Evolutionary conservation across 2,888 invertebrate species (phyloP), one percentile per base, ranked within the genome.

Genomic region (Psylliodes chrysocephalus): DNA sequence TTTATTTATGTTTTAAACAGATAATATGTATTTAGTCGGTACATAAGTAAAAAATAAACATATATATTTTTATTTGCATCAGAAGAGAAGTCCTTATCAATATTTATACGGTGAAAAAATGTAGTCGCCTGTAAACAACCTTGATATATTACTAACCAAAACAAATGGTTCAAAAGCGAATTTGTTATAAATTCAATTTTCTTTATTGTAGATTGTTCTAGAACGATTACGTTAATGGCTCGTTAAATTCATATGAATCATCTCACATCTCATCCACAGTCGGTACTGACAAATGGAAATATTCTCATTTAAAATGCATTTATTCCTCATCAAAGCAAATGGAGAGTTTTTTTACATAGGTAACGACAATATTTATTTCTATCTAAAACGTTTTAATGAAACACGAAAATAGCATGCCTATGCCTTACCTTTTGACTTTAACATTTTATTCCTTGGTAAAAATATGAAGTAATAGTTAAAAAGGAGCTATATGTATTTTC

Each of bases 91-190:
- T 30, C 30, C 10, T 30, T 44, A 44, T 44, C 44, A 17, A 10
- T 4, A 2, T 1, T 44, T 44, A 18, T 44, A 15, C 15, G 8
- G 15, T 1, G 6, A 22, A 10, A 46, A 46, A 46, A 25, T 1
- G 19, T 12, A 1, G 6, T 10, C 22, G 22, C 5, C 46, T 25
- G 18, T 25, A 15, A 38, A 38, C 38, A 22, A 22, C 53, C 53
- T 53, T 22, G 6, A 22, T 12, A 40, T 25, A 12, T 14, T 1
- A 12, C 7, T 12, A 18, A 22, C 2, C 7, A 53, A 40, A 18
- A 38, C 7, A 35, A 12, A 17, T 22, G 40, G 53, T 53, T 53
- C 53, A 53, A 53, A 40, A 53, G 7, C 53, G 22, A 53, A 53
- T 38, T 18, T 15, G 7, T 10, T 35, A 35, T 15, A 18, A 44